Conservation (phyloP, 1,140 invertebrate species). For the Leptopilina clavipes region DNA sequence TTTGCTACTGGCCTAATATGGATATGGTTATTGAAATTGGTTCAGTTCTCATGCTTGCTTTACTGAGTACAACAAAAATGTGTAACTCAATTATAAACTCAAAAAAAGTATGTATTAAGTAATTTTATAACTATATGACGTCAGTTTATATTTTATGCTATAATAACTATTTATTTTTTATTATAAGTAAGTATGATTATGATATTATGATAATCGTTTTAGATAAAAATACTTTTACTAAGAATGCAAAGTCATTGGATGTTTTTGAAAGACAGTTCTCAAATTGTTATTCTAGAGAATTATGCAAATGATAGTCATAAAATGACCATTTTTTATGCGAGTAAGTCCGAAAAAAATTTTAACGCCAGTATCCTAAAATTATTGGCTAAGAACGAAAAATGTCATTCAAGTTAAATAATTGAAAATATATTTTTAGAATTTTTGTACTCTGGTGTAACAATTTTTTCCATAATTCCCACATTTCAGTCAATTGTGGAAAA, state of each 20-base stretch:
- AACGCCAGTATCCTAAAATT: no score
- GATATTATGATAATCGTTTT: no score
- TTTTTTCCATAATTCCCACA: neutral
- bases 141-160: no score
- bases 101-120: neutral
- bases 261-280: neutral
- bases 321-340: neutral
- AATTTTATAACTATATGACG: neutral
- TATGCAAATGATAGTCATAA: neutral
- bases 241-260: conserved; percentile 6
- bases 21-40: neutral
- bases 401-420: no score
- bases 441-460: neutral
- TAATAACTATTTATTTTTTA: no score
- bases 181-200: no score
- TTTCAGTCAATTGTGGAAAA: neutral
- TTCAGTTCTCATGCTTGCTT: neutral
- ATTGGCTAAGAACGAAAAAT: no score
- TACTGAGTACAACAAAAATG: neutral
- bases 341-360: neutral
- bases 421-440: neutral
- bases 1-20: conserved; percentile 5
- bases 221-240: neutral
- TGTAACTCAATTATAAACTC: neutral
- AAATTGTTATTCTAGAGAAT: neutral